A percentile compares a stretch with the other conserved stretches of the same genome.
These are phyloP conservation scores for Tryphoninae sp. DNA, from an alignment of 2,888 invertebrate species.

Conservation along the genomic window DNA sequence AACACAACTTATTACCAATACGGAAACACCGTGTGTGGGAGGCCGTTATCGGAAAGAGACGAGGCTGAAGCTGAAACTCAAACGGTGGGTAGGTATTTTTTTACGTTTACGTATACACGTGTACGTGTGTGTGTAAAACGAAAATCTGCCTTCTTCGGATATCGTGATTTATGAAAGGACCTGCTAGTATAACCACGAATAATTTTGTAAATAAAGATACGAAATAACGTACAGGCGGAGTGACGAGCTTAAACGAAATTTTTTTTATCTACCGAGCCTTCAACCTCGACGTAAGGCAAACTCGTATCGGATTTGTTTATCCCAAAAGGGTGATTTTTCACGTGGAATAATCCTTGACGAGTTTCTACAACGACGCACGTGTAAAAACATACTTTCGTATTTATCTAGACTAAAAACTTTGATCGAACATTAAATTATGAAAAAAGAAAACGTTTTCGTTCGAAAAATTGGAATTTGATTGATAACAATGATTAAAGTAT, in stretches of 20 bases:
- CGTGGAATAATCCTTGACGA: not conserved
- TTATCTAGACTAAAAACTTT: no score
- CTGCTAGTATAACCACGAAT: not conserved
- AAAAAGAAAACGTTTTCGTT: no score
- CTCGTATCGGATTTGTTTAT: not conserved
- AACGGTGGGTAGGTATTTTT: not conserved
- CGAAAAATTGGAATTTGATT: no score
- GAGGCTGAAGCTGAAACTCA: not conserved
- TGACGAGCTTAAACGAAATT: not conserved
- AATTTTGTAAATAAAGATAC: not conserved
- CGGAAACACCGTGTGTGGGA: not conserved
- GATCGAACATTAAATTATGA: no score
- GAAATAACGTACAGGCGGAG: not conserved
- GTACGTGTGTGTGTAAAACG: not conserved
- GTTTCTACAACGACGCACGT: not conserved
- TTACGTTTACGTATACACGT: not conserved
- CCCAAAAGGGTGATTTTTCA: not conserved
- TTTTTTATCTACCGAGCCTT: not conserved
- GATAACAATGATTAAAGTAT: no score
- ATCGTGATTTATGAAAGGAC: not conserved
- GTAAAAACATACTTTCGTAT: no score
- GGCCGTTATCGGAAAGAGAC: not conserved
- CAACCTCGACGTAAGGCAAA: not conserved
- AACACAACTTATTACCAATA: not conserved
- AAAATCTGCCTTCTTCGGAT: not conserved